Evolutionary conservation across 2,797 vertebrate species (phyloP), one percentile per base, ranked within the genome.

Genomic region (Taeniopygia guttata): DNA sequence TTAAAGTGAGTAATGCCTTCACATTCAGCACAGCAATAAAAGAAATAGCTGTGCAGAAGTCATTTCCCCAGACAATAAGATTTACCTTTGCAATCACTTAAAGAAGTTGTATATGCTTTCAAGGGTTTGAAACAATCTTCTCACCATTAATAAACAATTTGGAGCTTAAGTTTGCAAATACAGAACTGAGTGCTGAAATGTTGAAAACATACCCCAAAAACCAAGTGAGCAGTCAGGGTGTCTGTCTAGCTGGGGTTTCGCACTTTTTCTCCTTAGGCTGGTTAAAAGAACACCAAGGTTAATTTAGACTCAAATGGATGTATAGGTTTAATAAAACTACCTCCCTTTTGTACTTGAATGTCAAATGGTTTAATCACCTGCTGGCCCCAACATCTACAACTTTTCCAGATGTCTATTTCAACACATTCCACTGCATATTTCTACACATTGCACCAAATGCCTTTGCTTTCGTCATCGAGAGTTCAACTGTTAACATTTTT

Each of bases 41-140:
- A 97, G 97, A 97, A 97, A 97, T 97, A 95, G 93, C 96, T 95
- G 90, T 84, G 93, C 92, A 94, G 95, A 91, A 97, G 97, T 97
- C 97, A 96, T 97, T 97, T 97, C 95, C 95, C 93, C 95, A 97
- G 96, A 98, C 97, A 97, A 96, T 97, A 96, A 97, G 97, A 97
- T 97, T 97, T 97, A 97, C 97, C 96, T 97, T 95, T 88, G 94
- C 89, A 96, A 97, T 96, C 96, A 91, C 97, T 97, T 97, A 96
- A 97, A 96, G 87, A 96, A 95, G 90, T 92, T 95, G 78, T 95
- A 81, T 92, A 63, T 75, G 60, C 91, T 96, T 96, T 72, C 89
- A 92, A 95, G 72, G 80, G 60, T 94, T 36, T 46, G 66, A 93
- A 95, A 76, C 84, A 96, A 84, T 90, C 74, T 87, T 77, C 94